Evolutionary conservation across 2,888 invertebrate genomes (phyloP).

Genomic region (Diadegma fenestrale): DNA sequence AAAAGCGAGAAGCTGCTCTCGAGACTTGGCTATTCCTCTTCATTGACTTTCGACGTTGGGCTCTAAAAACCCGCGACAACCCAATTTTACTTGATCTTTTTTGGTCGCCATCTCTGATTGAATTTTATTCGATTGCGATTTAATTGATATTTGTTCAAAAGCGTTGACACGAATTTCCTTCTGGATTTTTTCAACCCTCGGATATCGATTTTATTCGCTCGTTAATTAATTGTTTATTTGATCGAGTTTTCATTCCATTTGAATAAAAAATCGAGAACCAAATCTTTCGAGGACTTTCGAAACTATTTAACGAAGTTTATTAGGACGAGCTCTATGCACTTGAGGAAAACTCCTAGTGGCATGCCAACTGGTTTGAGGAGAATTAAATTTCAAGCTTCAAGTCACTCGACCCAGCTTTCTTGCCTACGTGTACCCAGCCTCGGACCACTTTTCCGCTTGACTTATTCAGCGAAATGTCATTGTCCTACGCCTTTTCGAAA

Average conservation of each 20-base stretch:
- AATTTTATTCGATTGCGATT: not conserved
- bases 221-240: not conserved
- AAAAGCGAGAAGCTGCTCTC: not conserved
- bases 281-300: not conserved
- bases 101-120: not conserved
- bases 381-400: conserved; percentile 17
- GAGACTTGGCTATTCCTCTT: not conserved
- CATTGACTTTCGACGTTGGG: not conserved
- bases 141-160: not conserved
- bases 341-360: not conserved
- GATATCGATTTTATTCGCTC: not conserved
- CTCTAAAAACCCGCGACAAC: no score
- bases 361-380: not conserved
- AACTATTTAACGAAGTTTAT: conserved; percentile 6
- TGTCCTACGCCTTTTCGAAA: conserved; percentile 17
- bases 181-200: not conserved
- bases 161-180: not conserved
- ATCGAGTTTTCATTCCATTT: not conserved
- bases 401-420: conserved; percentile 9
- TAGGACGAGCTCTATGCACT: not conserved
- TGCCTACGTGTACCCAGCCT: not conserved
- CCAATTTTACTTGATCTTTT: not conserved
- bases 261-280: not conserved
- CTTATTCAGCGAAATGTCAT: conserved; percentile 43
- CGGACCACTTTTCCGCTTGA: conserved; percentile 32